Evolutionary conservation across 2,797 vertebrate genomes (phyloP), one percentile per base, ranked within the genome.

Genomic region (Chanos chanos): DNA sequence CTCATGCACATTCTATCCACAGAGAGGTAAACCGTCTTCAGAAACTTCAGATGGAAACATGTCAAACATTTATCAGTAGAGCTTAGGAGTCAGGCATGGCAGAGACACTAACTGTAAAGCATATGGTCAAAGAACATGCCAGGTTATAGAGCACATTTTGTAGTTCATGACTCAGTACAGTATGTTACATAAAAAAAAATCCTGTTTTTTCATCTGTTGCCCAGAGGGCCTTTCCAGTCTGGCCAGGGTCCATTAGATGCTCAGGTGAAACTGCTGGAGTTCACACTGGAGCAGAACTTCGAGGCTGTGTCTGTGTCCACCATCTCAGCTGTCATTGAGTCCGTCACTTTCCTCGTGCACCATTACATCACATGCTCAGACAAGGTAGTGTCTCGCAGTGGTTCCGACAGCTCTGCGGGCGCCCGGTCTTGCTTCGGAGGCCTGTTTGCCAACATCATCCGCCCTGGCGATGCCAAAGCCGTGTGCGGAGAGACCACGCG

Each of bases 341-440:
- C 97, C 6, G 88, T 98, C 80, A 98, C 97, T 1, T 98, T 98
- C 77, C 84, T 99, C 64, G 97, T 99, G 41, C 97, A 99, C 77
- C 95, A 98, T 75, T 98, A 98, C 82, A 99, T 99, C 77, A 99
- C 97, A 0, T 98, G 95, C 81, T 95, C 96, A 0, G 97, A 99
- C 77, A 98, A 98, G 81, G 90, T 99, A 3, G 92, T 95, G 66
- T 99, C 97, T 43, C 94, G 96, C 73, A 99, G 96, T 0, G 95
- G 97, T 79, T 97, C 96, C 0, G 97, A 99, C 77, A 94, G 94
- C 78, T 94, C 97, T 1, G 95, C 96, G 59, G 96, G 95, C 0
- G 95, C 97, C 13, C 90, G 96, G n/a, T 95, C 97, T 0, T 99
- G 97, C 77, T 99, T 99, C 18, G 96, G 97, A 2, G 97, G 97